phyloP scores from a whole-genome alignment of 2,888 invertebrate genomes.

The Acanthosoma haemorrhoidale region DNA sequence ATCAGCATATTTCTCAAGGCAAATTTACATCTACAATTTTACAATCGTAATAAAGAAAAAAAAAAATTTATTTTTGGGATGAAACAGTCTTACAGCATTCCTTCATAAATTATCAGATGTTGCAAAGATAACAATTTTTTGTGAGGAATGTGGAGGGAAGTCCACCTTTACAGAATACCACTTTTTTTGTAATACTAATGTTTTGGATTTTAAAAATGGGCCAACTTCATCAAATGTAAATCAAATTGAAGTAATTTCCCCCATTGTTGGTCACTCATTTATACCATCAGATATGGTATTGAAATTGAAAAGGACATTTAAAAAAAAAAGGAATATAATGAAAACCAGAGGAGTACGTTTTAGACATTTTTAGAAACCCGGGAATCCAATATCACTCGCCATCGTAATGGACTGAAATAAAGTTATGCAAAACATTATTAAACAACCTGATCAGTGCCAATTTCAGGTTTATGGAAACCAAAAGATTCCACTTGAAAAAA shows the following conservation, averaged over 20 bases:
- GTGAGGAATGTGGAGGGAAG: slow-evolving; percentile 44
- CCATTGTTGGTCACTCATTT: slow-evolving; percentile 42
- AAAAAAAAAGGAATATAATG: slow-evolving; percentile 37
- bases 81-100: slow-evolving; percentile 38
- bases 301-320: slow-evolving; percentile 41
- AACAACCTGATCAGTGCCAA: slow-evolving; percentile 40
- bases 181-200: too few relatives aligned
- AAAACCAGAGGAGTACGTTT: slow-evolving; percentile 40
- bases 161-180: slow-evolving; percentile 40
- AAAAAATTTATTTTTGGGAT: not conserved
- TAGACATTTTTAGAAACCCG: slow-evolving; percentile 37
- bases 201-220: too few relatives aligned
- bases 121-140: not conserved
- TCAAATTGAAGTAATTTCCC: slow-evolving; percentile 38
- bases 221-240: slow-evolving; percentile 35
- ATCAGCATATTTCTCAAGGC: not conserved
- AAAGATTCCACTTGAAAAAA: slow-evolving; percentile 35
- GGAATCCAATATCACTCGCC: slow-evolving; percentile 38
- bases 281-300: slow-evolving; percentile 43
- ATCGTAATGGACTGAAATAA: slow-evolving; percentile 39
- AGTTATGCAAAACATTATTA: slow-evolving; percentile 34
- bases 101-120: slow-evolving; percentile 18
- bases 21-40: not conserved
- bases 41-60: not conserved
- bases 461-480: slow-evolving; percentile 38